Evolutionary conservation across 2,797 vertebrate genomes (phyloP).

Genomic region (Clamator glandarius): DNA sequence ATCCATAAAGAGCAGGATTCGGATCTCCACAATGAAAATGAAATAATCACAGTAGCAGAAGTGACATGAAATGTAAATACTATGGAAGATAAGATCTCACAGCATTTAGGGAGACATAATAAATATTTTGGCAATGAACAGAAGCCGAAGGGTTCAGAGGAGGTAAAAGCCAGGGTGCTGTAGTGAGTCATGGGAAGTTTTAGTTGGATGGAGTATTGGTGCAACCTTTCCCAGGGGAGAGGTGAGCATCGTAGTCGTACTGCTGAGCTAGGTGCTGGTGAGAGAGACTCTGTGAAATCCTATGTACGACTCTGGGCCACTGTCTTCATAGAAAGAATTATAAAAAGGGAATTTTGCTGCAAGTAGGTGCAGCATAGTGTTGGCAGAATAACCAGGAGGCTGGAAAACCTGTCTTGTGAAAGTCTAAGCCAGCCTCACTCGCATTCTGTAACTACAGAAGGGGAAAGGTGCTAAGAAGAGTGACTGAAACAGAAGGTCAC

Average conservation of each 20-base stretch:
- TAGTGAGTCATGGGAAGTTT: neutral
- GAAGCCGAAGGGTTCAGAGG: neutral
- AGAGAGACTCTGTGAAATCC: neutral
- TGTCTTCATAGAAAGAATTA: neutral
- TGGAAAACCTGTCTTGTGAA: neutral
- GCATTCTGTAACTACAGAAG: neutral
- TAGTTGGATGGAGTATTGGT: neutral
- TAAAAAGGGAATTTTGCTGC: neutral
- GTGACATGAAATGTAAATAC: neutral
- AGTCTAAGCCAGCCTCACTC: neutral
- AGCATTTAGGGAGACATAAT: conserved; percentile 4
- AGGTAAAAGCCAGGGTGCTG: neutral
- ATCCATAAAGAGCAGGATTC: neutral
- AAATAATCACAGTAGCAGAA: conserved; percentile 18
- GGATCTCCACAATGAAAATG: neutral
- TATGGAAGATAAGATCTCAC: neutral
- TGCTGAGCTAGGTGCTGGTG: neutral
- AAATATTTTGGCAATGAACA: conserved; percentile 2
- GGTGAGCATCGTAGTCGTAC: fast-evolving
- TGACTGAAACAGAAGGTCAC: neutral
- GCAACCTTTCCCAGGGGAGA: neutral
- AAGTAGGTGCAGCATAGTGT: neutral
- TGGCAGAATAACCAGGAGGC: neutral
- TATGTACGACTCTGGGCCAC: neutral
- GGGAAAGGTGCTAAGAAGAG: neutral